Evolutionary conservation across 2,797 vertebrate species (phyloP).

Genomic region (Gallinago stenura): DNA sequence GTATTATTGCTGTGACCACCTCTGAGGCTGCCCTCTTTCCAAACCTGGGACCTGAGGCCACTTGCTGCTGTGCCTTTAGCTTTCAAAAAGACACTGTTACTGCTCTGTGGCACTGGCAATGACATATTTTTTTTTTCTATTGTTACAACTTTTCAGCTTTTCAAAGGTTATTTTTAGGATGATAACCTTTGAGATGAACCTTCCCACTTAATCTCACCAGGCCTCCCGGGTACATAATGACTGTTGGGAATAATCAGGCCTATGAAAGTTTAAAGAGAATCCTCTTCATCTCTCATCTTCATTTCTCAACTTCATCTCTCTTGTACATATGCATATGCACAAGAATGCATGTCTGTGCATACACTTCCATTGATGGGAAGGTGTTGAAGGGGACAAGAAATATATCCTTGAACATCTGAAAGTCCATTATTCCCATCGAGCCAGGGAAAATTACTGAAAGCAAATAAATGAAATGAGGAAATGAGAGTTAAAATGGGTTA

Average conservation of each 20-base stretch:
- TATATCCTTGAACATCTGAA: background rate
- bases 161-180: constrained; percentile 29
- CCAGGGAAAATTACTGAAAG: background rate
- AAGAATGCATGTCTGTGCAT: background rate
- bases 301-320: background rate
- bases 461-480: background rate
- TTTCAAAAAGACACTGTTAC: background rate
- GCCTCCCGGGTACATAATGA: background rate
- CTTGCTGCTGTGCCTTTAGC: background rate
- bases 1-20: background rate
- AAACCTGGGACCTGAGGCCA: background rate
- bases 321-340: background rate
- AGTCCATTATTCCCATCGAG: background rate
- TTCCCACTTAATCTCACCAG: background rate
- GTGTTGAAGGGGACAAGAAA: background rate
- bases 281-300: background rate
- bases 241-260: background rate
- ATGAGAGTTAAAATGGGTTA: background rate
- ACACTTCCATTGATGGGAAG: background rate
- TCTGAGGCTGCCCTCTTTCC: background rate
- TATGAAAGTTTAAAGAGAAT: background rate
- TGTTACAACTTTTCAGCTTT: background rate
- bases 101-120: background rate
- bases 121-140: background rate
- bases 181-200: constrained; percentile 28